Evolutionary conservation across 2,888 invertebrate genomes (phyloP), one percentile per base, ranked within the genome.

Genomic region (Agrochola litura): DNA sequence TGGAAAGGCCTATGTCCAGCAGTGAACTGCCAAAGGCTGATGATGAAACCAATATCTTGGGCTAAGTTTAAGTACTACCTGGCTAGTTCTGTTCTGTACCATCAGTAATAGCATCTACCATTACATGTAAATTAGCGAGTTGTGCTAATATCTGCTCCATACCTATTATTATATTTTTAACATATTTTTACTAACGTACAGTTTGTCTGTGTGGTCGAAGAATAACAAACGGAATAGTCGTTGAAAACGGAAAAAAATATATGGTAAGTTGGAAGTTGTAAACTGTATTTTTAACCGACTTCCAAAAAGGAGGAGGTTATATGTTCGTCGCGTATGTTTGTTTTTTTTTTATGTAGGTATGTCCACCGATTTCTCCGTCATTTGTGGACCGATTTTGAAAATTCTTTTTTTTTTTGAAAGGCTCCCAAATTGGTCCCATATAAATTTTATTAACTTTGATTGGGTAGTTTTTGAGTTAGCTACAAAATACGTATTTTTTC

Each of bases 201-300:
- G 85, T 79, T 30, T 76, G 83, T 63, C 30, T 61, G 6, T 81
- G 83, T 66, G 69, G 76, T n/a, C 70, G 81, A 64, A 76, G 81
- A 77, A 79, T 86, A 67, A 76, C 77, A 37, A 54, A 83, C 19
- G 86, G 86, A 37, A 69, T 16, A 49, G 4, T 67, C 1, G 70
- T 68, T 49, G 58, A 60, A 14, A 43, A 54, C 14, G 81, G 71
- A 9, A 83, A 75, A 66, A 83, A 68, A n/a, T 86, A 71, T 52
- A 52, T 86, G 86, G 86, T 83, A 25, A 77, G 84, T 61, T 37
- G 6, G 19, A 22, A 37, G 37, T 6, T 22, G 22, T 3, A 2
- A 3, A 30, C 30, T 1, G 30, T 63, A 22, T 22, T 63, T n/a
- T n/a, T n/a, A n/a, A n/a, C n/a, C n/a, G n/a, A n/a, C n/a, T n/a